Evolutionary conservation across 2,888 invertebrate genomes (phyloP).

Genomic region (Gymnoscelis rufifasciata): DNA sequence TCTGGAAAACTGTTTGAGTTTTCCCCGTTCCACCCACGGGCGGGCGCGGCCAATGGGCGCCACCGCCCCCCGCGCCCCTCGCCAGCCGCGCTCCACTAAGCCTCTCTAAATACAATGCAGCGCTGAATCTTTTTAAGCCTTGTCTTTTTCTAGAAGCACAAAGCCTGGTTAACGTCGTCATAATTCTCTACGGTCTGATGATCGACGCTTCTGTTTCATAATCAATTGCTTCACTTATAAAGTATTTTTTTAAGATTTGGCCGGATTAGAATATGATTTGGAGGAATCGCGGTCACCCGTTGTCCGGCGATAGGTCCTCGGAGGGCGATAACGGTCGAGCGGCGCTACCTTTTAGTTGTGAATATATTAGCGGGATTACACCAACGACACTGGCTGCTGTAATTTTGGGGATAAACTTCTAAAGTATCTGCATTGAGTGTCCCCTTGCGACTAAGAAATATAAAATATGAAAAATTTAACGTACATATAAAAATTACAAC

Average conservation of each 20-base stretch:
- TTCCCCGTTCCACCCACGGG: conserved; percentile 64
- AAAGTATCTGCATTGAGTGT: conserved; percentile 54
- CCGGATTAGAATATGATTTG: conserved; percentile 42
- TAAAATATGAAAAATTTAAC: background rate
- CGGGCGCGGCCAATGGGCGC: conserved; percentile 74
- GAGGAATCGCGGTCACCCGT: conserved; percentile 51
- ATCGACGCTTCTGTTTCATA: conserved; percentile 22
- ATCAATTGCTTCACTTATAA: conserved; percentile 14
- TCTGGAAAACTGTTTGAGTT: conserved; percentile 59
- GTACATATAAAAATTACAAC: no score
- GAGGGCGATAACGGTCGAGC: conserved; percentile 49
- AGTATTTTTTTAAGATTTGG: conserved; percentile 9
- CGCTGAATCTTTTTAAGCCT: conserved; percentile 26
- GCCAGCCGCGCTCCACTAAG: conserved; percentile 42
- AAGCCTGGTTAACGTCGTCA: conserved; percentile 30
- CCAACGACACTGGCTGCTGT: conserved; percentile 48
- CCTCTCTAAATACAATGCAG: conserved; percentile 45
- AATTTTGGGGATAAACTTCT: conserved; percentile 61
- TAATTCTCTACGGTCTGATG: conserved; percentile 29
- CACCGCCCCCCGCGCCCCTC: conserved; percentile 38
- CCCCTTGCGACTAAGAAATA: conserved; percentile 40
- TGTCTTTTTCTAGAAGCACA: conserved; percentile 26
- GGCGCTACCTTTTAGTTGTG: conserved; percentile 70
- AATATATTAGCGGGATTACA: conserved; percentile 71
- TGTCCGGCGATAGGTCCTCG: conserved; percentile 54